Evolutionary conservation across 2,113 vertebrate genomes (phyloP).

Genomic region (Grantiella picta): DNA sequence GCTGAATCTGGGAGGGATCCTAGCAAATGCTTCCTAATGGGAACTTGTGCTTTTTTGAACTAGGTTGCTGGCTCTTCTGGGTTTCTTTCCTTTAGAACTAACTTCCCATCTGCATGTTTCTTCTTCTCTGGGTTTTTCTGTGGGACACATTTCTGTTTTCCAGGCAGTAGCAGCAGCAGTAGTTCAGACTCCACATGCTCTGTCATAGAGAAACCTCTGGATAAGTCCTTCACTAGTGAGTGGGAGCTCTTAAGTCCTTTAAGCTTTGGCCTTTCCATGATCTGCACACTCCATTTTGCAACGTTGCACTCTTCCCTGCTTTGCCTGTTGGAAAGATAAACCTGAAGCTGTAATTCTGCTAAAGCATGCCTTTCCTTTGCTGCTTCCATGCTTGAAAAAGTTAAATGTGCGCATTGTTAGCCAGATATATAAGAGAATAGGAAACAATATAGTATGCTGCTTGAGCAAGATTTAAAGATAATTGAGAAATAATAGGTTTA

Average conservation of each 20-base stretch:
- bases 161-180: slow-evolving; percentile 88
- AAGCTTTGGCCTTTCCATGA: slow-evolving; percentile 75
- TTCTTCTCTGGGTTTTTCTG: slow-evolving; percentile 67
- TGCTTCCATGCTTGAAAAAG: slow-evolving; percentile 43
- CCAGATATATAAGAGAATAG: not conserved
- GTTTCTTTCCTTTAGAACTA: slow-evolving; percentile 57
- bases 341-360: slow-evolving; percentile 15
- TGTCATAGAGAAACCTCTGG: slow-evolving; percentile 85
- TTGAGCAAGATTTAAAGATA: slow-evolving; percentile 46
- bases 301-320: slow-evolving; percentile 65
- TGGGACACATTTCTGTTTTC: slow-evolving; percentile 81
- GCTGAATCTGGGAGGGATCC: slow-evolving; percentile 23
- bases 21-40: slow-evolving; percentile 27
- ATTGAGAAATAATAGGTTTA: not conserved
- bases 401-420: not conserved
- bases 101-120: slow-evolving; percentile 67
- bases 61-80: slow-evolving; percentile 17
- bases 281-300: slow-evolving; percentile 64
- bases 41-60: not conserved
- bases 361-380: slow-evolving; percentile 71
- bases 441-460: slow-evolving; percentile 27
- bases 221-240: slow-evolving; percentile 89
- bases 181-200: slow-evolving; percentile 86
- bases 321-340: slow-evolving; percentile 40
- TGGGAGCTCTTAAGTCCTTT: slow-evolving; percentile 80